These are phyloP conservation scores for Hylaeus volcanicus DNA, from an alignment of 1,140 invertebrate genomes.

Conservation along the genomic window DNA sequence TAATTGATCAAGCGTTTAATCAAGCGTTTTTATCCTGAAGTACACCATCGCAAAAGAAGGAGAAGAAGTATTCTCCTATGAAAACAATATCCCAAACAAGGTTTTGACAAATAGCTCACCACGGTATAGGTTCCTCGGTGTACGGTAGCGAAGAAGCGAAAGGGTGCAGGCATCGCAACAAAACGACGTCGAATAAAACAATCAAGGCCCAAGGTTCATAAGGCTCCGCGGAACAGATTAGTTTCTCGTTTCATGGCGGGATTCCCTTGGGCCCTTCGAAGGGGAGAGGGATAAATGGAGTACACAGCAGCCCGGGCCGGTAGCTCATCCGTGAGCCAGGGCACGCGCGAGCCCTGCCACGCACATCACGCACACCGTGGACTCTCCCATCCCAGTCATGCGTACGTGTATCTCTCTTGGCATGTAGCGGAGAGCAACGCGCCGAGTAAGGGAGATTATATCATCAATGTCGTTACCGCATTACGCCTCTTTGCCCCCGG, in stretches of 20 bases:
- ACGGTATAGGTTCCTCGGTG: too few species aligned
- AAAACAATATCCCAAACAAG: background rate
- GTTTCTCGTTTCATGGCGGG: constrained; percentile 50
- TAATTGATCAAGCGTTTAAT: too few species aligned
- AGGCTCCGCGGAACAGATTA: constrained; percentile 45
- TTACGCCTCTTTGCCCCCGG: constrained; percentile 68
- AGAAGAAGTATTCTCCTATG: background rate
- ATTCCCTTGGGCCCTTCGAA: constrained; percentile 50
- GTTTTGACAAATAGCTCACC: background rate
- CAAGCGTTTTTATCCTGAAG: background rate
- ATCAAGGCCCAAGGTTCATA: constrained; percentile 31
- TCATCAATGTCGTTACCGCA: constrained; percentile 76
- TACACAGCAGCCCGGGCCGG: constrained; percentile 45
- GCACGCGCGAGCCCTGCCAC: constrained; percentile 64
- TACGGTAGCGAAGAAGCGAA: background rate
- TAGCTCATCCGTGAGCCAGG: constrained; percentile 66
- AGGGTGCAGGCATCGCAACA: background rate
- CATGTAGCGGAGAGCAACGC: constrained; percentile 38
- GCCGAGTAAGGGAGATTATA: constrained; percentile 71
- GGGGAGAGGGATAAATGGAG: constrained; percentile 58
- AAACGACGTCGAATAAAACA: constrained; percentile 36
- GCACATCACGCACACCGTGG: constrained; percentile 17
- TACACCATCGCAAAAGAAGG: background rate
- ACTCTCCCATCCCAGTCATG: constrained; percentile 19
- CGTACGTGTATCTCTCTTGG: constrained; percentile 26